Evolutionary conservation across 2,113 vertebrate species (phyloP).

Genomic region (Seriola dumerili): DNA sequence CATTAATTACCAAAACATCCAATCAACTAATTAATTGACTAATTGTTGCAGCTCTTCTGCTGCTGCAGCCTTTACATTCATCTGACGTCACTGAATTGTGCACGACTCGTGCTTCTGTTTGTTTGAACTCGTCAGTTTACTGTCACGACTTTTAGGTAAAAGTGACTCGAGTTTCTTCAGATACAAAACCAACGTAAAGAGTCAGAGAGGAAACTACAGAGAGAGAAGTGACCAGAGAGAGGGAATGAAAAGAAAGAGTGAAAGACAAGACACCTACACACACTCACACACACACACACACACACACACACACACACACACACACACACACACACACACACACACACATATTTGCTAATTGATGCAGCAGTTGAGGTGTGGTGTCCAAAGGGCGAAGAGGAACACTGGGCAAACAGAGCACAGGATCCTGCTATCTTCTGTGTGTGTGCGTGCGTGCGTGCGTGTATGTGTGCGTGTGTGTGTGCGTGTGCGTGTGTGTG

Average conservation of each 20-base stretch:
- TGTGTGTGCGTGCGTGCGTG: constrained; percentile 37
- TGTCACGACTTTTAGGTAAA: too few relatives aligned
- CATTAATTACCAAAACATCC: too few relatives aligned
- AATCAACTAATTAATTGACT: too few relatives aligned
- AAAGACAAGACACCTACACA: constrained; percentile 4
- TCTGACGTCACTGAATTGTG: neutral
- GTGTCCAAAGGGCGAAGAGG: constrained; percentile 83
- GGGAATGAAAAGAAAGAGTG: neutral
- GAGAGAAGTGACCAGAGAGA: neutral
- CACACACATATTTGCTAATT: constrained; percentile 65
- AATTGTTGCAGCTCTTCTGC: too few relatives aligned
- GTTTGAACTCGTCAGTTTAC: too few relatives aligned
- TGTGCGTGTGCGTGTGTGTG: constrained; percentile 41
- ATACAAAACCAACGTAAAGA: too few relatives aligned
- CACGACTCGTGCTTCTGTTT: too few relatives aligned
- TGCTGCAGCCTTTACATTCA: neutral
- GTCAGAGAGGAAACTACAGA: too few relatives aligned
- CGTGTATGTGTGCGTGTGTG: constrained; percentile 32
- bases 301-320: constrained; percentile 4
- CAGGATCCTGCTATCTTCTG: constrained; percentile 71
- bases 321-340: constrained; percentile 32
- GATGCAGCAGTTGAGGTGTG: constrained; percentile 77
- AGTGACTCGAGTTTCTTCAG: too few relatives aligned
- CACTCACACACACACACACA: constrained; percentile 31
- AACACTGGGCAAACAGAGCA: constrained; percentile 76